Conservation (phyloP, 1,140 invertebrate species). For the Andrena cerasifolii region DNA sequence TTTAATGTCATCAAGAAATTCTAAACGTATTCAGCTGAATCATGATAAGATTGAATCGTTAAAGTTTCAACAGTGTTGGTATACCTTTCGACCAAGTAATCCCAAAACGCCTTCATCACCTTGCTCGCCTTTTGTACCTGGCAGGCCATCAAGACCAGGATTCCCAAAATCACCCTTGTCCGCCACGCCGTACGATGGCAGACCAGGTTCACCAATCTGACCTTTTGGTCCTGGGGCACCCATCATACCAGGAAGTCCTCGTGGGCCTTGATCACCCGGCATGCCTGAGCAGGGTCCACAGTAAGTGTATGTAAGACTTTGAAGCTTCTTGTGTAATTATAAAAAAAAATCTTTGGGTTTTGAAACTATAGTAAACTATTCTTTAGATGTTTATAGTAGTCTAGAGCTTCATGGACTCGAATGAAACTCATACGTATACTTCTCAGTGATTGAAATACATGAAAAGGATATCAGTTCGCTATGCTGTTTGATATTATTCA, state of each 20-base stretch:
- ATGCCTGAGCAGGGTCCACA: conserved; percentile 61
- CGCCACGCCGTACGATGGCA: conserved; percentile 82
- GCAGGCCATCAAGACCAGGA: conserved; percentile 82
- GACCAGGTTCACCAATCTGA: conserved; percentile 84
- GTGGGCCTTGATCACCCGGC: conserved; percentile 77
- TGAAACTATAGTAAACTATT: too few species aligned
- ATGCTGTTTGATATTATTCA: too few species aligned
- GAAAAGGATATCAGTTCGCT: too few species aligned
- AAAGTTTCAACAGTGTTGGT: conserved; percentile 25
- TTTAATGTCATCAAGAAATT: background rate
- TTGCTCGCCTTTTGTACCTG: conserved; percentile 81
- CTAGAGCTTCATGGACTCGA: too few species aligned
- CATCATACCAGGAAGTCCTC: conserved; percentile 62
- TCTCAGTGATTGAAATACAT: too few species aligned
- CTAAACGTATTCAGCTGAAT: too few species aligned
- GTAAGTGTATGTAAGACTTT: background rate
- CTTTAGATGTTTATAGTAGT: too few species aligned
- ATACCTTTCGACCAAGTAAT: conserved; percentile 82
- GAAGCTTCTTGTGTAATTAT: too few species aligned
- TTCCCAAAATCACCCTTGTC: conserved; percentile 85
- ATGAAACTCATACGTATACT: too few species aligned
- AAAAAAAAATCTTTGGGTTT: too few species aligned
- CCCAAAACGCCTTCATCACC: conserved; percentile 83
- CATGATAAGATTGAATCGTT: too few species aligned
- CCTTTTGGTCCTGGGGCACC: conserved; percentile 85